Percentiles rank a stretch among this genome's conserved stretches.
Evolutionary conservation across 2,888 invertebrate genomes (phyloP).

Genomic region (Apotomis capreana): DNA sequence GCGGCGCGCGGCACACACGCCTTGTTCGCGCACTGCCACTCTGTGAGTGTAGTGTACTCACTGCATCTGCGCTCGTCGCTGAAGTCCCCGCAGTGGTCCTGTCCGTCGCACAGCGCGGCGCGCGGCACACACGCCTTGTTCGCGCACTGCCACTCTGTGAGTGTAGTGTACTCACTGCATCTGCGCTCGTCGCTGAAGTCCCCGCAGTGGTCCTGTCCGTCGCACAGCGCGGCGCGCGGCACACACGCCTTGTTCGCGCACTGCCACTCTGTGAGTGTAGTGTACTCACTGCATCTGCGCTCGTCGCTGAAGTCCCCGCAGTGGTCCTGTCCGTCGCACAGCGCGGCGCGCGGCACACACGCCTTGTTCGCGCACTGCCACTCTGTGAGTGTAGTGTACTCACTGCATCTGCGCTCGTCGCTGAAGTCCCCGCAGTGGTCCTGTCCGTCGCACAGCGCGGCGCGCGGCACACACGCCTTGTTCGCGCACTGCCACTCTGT

Average conservation of each 20-base stretch:
- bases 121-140: conserved; percentile 89
- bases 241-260: conserved; percentile 90
- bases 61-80: conserved; percentile 86
- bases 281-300: conserved; percentile 85
- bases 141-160: conserved; percentile 87
- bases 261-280: no score
- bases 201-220: conserved; percentile 89
- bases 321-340: conserved; percentile 89
- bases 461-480: conserved; percentile 87
- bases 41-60: no score
- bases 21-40: conserved; percentile 88
- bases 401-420: conserved; percentile 85
- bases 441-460: conserved; percentile 87
- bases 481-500: conserved; percentile 88
- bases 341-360: conserved; percentile 86
- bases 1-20: conserved; percentile 87
- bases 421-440: conserved; percentile 89
- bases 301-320: conserved; percentile 88
- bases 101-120: conserved; percentile 87
- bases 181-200: conserved; percentile 85
- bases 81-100: conserved; percentile 88
- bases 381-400: no score
- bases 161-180: no score
- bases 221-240: conserved; percentile 85
- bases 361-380: conserved; percentile 88